These are phyloP conservation scores for Euura lappo DNA, from an alignment of 1,140 invertebrate genomes.

Conservation along the genomic window DNA sequence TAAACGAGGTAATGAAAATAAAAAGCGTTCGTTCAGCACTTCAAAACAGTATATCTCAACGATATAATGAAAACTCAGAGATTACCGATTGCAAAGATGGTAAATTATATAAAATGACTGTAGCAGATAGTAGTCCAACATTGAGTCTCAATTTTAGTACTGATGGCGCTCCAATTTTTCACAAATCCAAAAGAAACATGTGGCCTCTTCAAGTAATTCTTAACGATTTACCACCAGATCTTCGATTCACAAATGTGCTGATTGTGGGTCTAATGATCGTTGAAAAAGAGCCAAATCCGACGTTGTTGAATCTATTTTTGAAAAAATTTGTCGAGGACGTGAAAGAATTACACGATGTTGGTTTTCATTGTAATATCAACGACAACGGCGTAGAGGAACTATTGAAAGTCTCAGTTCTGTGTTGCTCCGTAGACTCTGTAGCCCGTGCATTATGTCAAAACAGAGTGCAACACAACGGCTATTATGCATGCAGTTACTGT, in stretches of 20 bases:
- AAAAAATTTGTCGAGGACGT: conserved; percentile 15
- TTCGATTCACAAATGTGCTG: conserved; percentile 19
- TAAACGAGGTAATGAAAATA: too few species aligned
- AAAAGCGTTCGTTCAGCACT: too few species aligned
- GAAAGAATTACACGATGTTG: conserved; percentile 12
- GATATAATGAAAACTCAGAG: too few species aligned
- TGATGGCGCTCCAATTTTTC: conserved; percentile 12
- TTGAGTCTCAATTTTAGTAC: conserved; percentile 7
- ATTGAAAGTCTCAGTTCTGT: conserved; percentile 17
- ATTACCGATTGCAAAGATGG: too few species aligned
- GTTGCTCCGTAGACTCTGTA: conserved; percentile 21
- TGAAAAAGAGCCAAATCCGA: conserved; percentile 11
- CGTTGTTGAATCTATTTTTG: conserved; percentile 15
- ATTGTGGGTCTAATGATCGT: conserved; percentile 18
- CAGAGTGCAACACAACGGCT: conserved; percentile 24
- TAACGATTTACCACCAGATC: conserved; percentile 18
- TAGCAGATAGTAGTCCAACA: too few species aligned
- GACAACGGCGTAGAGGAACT: not conserved
- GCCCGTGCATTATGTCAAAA: conserved; percentile 23
- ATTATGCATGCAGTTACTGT: conserved; percentile 15
- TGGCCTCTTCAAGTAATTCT: conserved; percentile 22
- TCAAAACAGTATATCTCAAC: too few species aligned
- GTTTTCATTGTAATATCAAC: not conserved
- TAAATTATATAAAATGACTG: too few species aligned
- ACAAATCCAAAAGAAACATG: conserved; percentile 19